Evolutionary conservation across 2,888 invertebrate species (phyloP).

Genomic region (Troilus luridus): DNA sequence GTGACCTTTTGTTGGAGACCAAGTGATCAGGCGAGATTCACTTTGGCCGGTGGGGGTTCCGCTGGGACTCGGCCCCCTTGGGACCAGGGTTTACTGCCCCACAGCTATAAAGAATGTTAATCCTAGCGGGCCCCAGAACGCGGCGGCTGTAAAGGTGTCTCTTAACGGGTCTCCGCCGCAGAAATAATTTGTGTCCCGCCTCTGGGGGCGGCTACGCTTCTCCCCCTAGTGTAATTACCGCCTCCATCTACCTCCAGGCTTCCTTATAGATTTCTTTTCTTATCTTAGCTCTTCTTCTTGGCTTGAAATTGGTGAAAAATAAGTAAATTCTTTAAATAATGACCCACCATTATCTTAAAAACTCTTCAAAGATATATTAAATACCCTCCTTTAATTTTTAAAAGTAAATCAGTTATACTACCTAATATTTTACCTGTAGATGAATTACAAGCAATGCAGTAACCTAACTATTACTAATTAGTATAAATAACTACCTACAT

Average conservation of each 20-base stretch:
- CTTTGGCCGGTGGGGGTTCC: background rate
- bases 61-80: background rate
- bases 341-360: too few relatives aligned
- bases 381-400: too few relatives aligned
- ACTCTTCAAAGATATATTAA: too few relatives aligned
- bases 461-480: too few relatives aligned
- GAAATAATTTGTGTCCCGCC: conserved; percentile 50
- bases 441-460: too few relatives aligned
- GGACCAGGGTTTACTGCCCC: conserved; percentile 39
- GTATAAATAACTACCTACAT: too few relatives aligned
- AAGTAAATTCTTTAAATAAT: background rate
- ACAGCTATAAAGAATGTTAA: conserved; percentile 52
- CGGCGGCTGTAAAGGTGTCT: conserved; percentile 58
- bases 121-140: background rate
- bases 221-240: conserved; percentile 5
- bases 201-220: background rate
- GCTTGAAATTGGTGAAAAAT: background rate
- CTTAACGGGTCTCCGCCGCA: conserved; percentile 31
- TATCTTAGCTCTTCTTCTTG: background rate
- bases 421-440: too few relatives aligned
- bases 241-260: background rate
- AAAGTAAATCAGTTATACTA: too few relatives aligned
- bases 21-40: conserved; percentile 35
- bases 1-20: background rate
- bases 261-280: conserved; percentile 33